These are phyloP conservation scores for Dromococcyx pavoninus DNA, from an alignment of 2,797 vertebrate genomes.

Conservation along the genomic window DNA sequence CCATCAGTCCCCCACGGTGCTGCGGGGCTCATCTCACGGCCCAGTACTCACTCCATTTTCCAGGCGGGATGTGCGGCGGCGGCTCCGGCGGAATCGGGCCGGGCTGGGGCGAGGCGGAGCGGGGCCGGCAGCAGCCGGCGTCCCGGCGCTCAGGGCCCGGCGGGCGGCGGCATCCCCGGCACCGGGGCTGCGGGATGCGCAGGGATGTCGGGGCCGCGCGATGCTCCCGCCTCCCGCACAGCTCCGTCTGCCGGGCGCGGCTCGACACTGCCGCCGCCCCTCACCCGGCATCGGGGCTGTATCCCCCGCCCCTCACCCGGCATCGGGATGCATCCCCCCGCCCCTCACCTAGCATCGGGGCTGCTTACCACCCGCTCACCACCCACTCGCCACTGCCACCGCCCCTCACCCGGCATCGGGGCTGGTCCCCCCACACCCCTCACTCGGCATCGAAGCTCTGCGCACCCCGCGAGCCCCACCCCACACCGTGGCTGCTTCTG, in stretches of 20 bases:
- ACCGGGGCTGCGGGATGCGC: constrained; percentile 39
- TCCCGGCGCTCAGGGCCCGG: constrained; percentile 42
- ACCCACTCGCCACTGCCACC: too few species aligned
- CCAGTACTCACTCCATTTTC: constrained; percentile 31
- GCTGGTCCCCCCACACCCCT: too few species aligned
- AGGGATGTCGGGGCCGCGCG: constrained; percentile 38
- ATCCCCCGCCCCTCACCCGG: too few species aligned
- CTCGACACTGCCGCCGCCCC: constrained; percentile 49
- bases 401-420: too few species aligned
- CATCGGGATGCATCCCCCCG: too few species aligned
- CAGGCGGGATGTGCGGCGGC: not conserved
- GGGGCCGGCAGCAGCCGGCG: not conserved
- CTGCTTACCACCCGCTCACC: too few species aligned
- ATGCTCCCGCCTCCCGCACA: constrained; percentile 41
- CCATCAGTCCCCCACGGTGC: not conserved
- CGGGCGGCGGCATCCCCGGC: constrained; percentile 41
- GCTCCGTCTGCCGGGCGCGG: constrained; percentile 56
- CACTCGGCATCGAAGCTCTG: not conserved
- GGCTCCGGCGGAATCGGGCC: not conserved
- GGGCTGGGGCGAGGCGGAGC: not conserved
- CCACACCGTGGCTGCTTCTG: not conserved
- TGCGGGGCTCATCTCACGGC: not conserved
- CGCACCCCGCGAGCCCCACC: not conserved
- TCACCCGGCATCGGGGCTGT: not conserved
- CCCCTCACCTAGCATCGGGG: too few species aligned